Percentiles rank a stretch among this genome's conserved stretches.
These are phyloP conservation scores for Drosophila pallidifrons DNA, from an alignment of 1,140 invertebrate species.

Conservation along the genomic window DNA sequence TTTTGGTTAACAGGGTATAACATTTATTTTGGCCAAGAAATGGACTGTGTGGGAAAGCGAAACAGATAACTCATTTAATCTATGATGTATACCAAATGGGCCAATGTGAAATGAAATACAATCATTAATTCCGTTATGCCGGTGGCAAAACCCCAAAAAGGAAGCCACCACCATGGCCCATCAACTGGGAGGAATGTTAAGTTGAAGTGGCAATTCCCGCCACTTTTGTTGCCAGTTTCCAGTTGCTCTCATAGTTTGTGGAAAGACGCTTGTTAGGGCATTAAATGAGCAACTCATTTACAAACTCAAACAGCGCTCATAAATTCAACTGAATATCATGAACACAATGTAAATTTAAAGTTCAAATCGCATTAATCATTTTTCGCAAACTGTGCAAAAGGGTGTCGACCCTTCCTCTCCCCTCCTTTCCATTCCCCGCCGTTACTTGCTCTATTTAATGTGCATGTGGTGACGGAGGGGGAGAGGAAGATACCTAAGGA, in stretches of 20 bases:
- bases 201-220: constrained; percentile 28
- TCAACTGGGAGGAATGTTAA: not conserved
- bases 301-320: constrained; percentile 82
- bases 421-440: not conserved
- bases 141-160: constrained; percentile 46
- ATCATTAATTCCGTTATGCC: constrained; percentile 75
- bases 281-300: constrained; percentile 84
- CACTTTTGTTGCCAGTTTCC: not conserved
- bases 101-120: constrained; percentile 70
- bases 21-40: not conserved
- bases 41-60: constrained; percentile 16
- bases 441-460: not conserved
- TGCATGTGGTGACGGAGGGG: constrained; percentile 9
- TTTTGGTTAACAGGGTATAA: too few relatives aligned
- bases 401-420: constrained; percentile 19
- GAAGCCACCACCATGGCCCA: constrained; percentile 17
- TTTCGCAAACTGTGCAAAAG: constrained; percentile 60
- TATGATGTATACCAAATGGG: constrained; percentile 31
- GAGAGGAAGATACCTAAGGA: not conserved
- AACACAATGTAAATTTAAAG: constrained; percentile 82
- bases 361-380: constrained; percentile 83
- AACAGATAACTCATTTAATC: constrained; percentile 55
- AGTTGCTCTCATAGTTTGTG: constrained; percentile 5
- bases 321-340: constrained; percentile 83
- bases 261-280: constrained; percentile 59